Percentiles rank a stretch among this genome's conserved stretches.
phyloP scores from a whole-genome alignment of 30 jellyfish, hydroid and myxozoan genomes.

The Aurelia sp. region DNA sequence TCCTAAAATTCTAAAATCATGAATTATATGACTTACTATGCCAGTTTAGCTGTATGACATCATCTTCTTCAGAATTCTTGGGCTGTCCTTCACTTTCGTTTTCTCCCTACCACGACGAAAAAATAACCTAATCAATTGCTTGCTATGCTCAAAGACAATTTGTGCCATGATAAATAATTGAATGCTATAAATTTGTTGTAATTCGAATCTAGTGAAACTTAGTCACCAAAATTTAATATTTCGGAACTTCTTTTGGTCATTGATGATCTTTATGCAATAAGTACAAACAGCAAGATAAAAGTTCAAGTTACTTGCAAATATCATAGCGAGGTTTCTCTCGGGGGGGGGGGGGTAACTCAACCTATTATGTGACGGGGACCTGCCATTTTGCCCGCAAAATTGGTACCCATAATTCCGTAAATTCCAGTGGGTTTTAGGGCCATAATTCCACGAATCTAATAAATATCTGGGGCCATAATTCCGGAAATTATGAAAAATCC shows the following conservation, averaged over 20 bases:
- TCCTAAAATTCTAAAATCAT: no score
- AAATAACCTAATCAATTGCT: not conserved
- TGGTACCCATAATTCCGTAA: no score
- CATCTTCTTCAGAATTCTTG: constrained; percentile 65
- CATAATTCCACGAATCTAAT: no score
- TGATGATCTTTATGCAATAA: not conserved
- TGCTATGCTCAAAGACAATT: not conserved
- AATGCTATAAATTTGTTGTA: not conserved
- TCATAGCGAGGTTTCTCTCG: no score
- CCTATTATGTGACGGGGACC: no score
- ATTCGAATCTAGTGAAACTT: not conserved
- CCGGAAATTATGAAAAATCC: no score
- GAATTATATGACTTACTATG: constrained; percentile 67
- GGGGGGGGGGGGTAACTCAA: no score
- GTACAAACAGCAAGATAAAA: no score
- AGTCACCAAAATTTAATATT: not conserved
- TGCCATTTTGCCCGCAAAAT: no score
- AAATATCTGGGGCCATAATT: no score
- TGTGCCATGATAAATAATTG: not conserved
- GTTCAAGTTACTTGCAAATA: not conserved
- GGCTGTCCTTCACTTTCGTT: constrained; percentile 62
- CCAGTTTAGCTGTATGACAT: constrained; percentile 84
- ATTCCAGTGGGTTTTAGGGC: no score
- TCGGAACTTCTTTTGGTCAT: not conserved
- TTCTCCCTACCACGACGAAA: constrained; percentile 38